These are phyloP conservation scores for Thunnus albacares DNA, from an alignment of 2,797 vertebrate genomes.

Conservation along the genomic window DNA sequence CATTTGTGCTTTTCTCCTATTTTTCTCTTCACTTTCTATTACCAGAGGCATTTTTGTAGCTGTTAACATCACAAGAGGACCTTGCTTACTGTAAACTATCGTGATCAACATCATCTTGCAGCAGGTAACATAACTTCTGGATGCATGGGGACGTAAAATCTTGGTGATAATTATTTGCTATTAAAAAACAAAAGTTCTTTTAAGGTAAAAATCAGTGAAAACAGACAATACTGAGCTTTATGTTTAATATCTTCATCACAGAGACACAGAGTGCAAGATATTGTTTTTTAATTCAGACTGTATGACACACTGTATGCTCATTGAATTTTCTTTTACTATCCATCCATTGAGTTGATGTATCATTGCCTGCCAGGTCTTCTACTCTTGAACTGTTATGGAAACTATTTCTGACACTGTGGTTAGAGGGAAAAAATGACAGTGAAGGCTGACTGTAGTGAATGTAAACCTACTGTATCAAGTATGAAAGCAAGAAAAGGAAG, in stretches of 20 bases:
- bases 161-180: background rate
- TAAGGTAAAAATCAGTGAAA: background rate
- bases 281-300: background rate
- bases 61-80: background rate
- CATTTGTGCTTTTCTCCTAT: background rate
- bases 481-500: background rate
- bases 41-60: background rate
- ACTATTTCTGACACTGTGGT: background rate
- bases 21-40: background rate
- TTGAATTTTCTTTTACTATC: background rate
- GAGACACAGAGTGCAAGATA: background rate
- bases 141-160: background rate
- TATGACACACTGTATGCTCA: background rate
- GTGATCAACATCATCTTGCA: background rate
- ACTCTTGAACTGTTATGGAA: conserved; percentile 6
- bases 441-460: background rate
- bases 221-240: background rate
- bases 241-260: background rate
- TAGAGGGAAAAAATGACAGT: conserved; percentile 3
- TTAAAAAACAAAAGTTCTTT: background rate
- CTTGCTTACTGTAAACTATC: background rate
- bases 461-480: no score
- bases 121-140: background rate
- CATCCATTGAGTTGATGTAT: background rate
- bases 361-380: background rate